Base-by-base conservation (phyloP, 2,797 vertebrate species). In the Danionella dracula region DNA sequence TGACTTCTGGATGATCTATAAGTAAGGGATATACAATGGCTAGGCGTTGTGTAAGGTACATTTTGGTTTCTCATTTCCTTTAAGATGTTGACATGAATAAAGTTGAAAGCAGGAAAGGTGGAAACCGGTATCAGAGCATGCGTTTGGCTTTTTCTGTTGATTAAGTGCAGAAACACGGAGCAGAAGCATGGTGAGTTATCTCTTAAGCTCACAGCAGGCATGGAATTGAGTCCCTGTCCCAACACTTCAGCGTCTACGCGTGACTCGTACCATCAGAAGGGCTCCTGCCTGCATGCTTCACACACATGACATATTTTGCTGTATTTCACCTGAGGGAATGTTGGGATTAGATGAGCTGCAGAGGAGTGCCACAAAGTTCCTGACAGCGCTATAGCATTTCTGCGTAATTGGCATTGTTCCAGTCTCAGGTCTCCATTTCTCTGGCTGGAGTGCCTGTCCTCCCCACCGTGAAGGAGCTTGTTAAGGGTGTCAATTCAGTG, bases 331-430 rank as follows among this genome's bases (percentile, higher is more conserved):
- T 11, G 50, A 55, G 75, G 68, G 71, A 56, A 38, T 62, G 29
- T 58, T 65, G 57, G 70, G 72, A 75, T 76, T 75, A 75, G 56
- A 34, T 44, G 40, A 65, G 65, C 62, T 74, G 46, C 5, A 75
- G 72, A 46, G 48, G 38, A 42, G 71, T 56, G 32, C 58, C 15
- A 27, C 70, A 57, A 62, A 51, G 66, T 38, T 15, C 42, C 64
- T 50, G 70, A 64, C 54, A 35, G 68, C 48, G 38, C 21, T 64
- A 55, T 12, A 21, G 69, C 65, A 61, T 76, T 66, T 63, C 58
- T 50, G 42, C 68, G 69, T 76, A 77, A 77, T 79, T 77, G 73
- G 78, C 73, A 76, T 65, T 31, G 66, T 59, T 72, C 66, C 66
- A 72, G 71, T 69, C 64, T 72, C 50, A 41, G 6, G 54, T 61